Evolutionary conservation across 2,888 invertebrate species (phyloP), one percentile per base, ranked within the genome.

Genomic region (Stenodera caucasica): DNA sequence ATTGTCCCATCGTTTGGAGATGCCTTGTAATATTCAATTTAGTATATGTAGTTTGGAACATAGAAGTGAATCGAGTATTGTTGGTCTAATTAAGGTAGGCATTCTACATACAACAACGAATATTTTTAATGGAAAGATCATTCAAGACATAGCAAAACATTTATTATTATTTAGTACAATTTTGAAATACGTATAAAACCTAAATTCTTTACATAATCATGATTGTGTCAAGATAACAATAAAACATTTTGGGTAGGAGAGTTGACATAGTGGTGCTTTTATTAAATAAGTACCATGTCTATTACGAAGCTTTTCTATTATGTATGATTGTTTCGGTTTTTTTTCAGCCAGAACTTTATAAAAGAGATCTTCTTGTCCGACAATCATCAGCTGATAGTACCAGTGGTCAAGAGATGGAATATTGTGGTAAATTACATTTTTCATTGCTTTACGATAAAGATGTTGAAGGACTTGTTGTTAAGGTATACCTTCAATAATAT

Each of bases 381-480:
- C 89, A 90, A 75, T 85, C 89, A 0, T 91, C 91, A 1, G 86
- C 87, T 0, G 90, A 90, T 69, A 90, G 89, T 72, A 82, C 84
- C 37, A 84, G 84, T 57, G 75, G 74, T 26, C 85, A 86, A 1
- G 89, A 90, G 64, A 82, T 89, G 80, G 90, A 90, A 71, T 89
- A 88, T 73, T 89, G 88, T 60, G 93, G 94, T 9, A 91, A 91
- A 75, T 83, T 94, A 53, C 90, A 90, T 74, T 94, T 94, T 76
- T 88, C 92, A 2, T 82, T 94, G 11, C 85, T 89, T 57, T 94
- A 92, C 78, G 91, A 92, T 72, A 88, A 88, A 67, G 91, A 92
- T 70, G 88, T 91, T 21, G 90, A 92, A 71, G 90, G 89, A 6
- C 85, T 94, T 1, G 85, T 91, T 49, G 90, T 92, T 1, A 90